phyloP scores from a whole-genome alignment of 2,797 vertebrate genomes.

The Propithecus deckenii region DNA sequence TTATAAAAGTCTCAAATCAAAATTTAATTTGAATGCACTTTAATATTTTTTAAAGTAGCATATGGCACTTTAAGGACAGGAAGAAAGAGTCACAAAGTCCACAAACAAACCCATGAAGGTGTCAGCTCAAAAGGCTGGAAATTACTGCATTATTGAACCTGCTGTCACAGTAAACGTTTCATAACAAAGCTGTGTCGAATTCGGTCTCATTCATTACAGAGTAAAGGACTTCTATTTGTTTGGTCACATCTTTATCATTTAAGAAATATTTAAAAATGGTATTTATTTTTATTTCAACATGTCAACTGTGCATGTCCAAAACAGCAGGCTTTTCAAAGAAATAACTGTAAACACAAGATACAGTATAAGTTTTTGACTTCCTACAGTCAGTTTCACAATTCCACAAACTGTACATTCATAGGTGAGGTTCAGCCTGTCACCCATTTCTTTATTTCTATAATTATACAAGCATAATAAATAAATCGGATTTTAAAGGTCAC shows the following conservation, averaged over 20 bases:
- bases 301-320: constrained; percentile 81
- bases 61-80: constrained; percentile 51
- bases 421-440: constrained; percentile 75
- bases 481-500: constrained; percentile 88
- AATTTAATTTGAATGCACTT: constrained; percentile 56
- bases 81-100: constrained; percentile 43
- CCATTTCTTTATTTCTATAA: constrained; percentile 63
- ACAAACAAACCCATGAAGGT: constrained; percentile 35
- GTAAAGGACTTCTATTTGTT: constrained; percentile 33
- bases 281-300: constrained; percentile 78
- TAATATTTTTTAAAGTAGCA: constrained; percentile 55
- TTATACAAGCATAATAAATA: constrained; percentile 87
- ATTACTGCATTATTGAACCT: not conserved
- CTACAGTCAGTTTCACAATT: constrained; percentile 60
- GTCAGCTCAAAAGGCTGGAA: constrained; percentile 37
- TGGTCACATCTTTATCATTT: constrained; percentile 58
- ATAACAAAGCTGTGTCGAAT: constrained; percentile 22
- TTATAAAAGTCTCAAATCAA: constrained; percentile 57
- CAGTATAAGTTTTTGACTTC: constrained; percentile 73
- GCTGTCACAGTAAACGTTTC: not conserved
- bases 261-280: constrained; percentile 70
- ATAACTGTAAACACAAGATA: constrained; percentile 83
- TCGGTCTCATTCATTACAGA: constrained; percentile 21
- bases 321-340: constrained; percentile 83
- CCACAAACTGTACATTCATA: constrained; percentile 80